Evolutionary conservation across 1,140 invertebrate species (phyloP), one percentile per base, ranked within the genome.

Genomic region (Cataglyphis hispanica): DNA sequence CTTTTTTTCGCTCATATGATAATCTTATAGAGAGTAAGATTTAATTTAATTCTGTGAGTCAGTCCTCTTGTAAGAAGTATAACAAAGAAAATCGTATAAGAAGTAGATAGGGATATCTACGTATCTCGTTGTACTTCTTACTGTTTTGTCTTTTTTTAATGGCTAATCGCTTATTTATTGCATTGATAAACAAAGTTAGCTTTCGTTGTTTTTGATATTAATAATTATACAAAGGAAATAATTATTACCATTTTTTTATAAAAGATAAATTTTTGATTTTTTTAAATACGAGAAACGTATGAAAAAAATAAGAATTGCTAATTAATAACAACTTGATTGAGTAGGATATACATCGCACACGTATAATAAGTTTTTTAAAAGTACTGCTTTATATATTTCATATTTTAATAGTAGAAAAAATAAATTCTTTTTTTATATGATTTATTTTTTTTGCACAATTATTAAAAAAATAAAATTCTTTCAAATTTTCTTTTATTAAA

Each of bases 271-370:
- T 22, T 46, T 50, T 16, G 6, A 75, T 16, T 43, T 22, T 27
- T 10, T 27, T 0, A 11, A 61, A 16, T 34, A 43, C 27, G 11
- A 63, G 8, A 46, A 77, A 50, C 1, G 1, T 22, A 25, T 64
- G 11, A 19, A 13, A 61, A 61, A 10, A 34, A 60, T 25, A 43
- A 74, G 5, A 22, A 7, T 0, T 31, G 10, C 16, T n/a, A 46
- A 76, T 4, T 5, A 25, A 63, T 34, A 77, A 64, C 7, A 19
- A 58, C 13, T 60, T n/a, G 3, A 64, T 64, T 77, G 75, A 77
- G 60, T 40, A 77, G 46, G 40, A 76, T 76, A 40, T 7, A 13
- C 13, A 60, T 61, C n/a, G 8, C n/a, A 46, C 13, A 11, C 7
- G 8, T 27, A 76, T 16, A 11, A 76, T 16, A 11, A 11, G 13